Percentiles rank a stretch among this genome's conserved stretches.
phyloP scores from a whole-genome alignment of 2,888 invertebrate species.

The Drosophila differens region DNA sequence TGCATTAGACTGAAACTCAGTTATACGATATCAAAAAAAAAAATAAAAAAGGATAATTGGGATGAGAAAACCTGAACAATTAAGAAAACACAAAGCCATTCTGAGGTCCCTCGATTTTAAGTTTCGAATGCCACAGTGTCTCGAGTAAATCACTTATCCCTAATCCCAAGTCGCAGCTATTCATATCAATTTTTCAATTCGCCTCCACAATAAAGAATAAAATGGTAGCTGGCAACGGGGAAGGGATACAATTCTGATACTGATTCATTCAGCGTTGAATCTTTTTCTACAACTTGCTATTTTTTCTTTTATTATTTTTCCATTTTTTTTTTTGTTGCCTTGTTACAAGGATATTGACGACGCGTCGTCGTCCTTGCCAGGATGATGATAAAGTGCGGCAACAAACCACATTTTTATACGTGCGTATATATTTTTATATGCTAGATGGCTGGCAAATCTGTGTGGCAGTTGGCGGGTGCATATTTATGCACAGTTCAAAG shows the following conservation, averaged over 20 bases:
- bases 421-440: conserved; percentile 24
- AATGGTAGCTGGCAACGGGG: conserved; percentile 26
- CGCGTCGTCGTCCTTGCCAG: conserved; percentile 49
- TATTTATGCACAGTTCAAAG: conserved; percentile 84
- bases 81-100: conserved; percentile 60
- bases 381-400: conserved; percentile 70
- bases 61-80: conserved; percentile 47
- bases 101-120: conserved; percentile 10
- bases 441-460: conserved; percentile 39
- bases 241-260: conserved; percentile 55
- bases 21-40: conserved; percentile 22
- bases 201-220: conserved; percentile 36
- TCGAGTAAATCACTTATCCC: conserved; percentile 68
- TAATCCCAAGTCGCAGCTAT: conserved; percentile 59
- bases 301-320: not conserved
- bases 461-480: conserved; percentile 60
- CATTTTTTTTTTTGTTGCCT: conserved; percentile 44
- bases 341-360: conserved; percentile 63
- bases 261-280: conserved; percentile 31
- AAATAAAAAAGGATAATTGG: conserved; percentile 15
- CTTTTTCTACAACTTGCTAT: conserved; percentile 5
- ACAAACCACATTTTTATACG: conserved; percentile 70
- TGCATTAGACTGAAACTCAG: conserved; percentile 58
- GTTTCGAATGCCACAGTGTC: conserved; percentile 39
- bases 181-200: conserved; percentile 65